Base-by-base conservation (phyloP, 2,888 invertebrate species). In the Antheraea yamamai region DNA sequence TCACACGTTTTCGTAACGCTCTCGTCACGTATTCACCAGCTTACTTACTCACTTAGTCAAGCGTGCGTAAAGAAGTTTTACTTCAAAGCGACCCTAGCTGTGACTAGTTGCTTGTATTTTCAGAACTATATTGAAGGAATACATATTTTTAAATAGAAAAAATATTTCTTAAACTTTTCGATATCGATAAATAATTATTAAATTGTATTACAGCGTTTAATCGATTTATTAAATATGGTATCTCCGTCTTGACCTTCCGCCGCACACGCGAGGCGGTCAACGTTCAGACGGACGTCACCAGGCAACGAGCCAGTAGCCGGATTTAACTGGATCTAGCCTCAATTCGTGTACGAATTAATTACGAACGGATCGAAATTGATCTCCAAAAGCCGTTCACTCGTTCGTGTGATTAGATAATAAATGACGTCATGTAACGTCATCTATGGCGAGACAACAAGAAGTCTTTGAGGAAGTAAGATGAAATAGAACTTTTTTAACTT, bases 301-400 rank as follows among this genome's bases (percentile, higher is more conserved):
- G 84, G 82, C 82, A 75, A 75, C 72, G 72, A 77, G 84, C 82
- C 85, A 84, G 76, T 68, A 79, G 83, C 84, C 77, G 75, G 84
- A 80, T 75, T 74, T 35, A 79, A 80, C 81, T 79, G 74, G 82
- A 78, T 81, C 39, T 18, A 23, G 68, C 51, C 39, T 8, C 35
- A 70, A 55, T 35, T 39, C 39, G 23, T 20, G 23, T 58, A n/a
- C 74, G n/a, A 72, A 58, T 72, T 61, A 61, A 39, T 61, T 74
- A 71, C 12, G 58, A 47, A 71, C 23, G 26, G 26, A 47, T 26
- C 35, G 61, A 68, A 35, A 68, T 68, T 81, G 76, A 73, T 77
- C 77, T 76, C 70, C 35, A 64, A 75, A 75, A 61, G 61, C 66
- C 64, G 73, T 74, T 68, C 68, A 68, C 35, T 68, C 68, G 35